Evolutionary conservation across 2,888 invertebrate genomes (phyloP).

Genomic region (Hesperia comma): DNA sequence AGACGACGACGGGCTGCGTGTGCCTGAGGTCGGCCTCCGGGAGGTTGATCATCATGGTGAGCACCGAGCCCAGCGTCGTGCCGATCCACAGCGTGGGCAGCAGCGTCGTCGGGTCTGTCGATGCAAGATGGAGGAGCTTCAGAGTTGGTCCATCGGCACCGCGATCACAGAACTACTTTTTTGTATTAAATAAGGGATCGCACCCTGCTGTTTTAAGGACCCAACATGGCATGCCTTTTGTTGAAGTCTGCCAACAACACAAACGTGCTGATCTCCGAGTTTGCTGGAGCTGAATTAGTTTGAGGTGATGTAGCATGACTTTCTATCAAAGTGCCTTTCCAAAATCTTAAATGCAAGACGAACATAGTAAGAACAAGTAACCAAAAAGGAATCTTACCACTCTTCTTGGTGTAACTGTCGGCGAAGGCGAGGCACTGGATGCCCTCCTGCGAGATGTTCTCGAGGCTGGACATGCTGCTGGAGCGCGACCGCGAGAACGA

Average conservation of each 20-base stretch:
- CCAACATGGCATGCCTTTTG: too few species aligned
- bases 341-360: too few species aligned
- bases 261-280: too few species aligned
- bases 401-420: slow-evolving; percentile 97
- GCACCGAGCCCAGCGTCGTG: slow-evolving; percentile 97
- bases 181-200: too few species aligned
- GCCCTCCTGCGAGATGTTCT: slow-evolving; percentile 98
- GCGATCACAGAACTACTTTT: too few species aligned
- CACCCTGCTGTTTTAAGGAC: too few species aligned
- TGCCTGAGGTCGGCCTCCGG: slow-evolving; percentile 91
- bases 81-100: slow-evolving; percentile 98
- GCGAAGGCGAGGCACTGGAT: slow-evolving; percentile 98
- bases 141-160: too few species aligned
- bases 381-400: slow-evolving; percentile 86
- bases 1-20: slow-evolving; percentile 93
- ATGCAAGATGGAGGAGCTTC: background rate
- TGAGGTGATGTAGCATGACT: too few species aligned
- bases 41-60: slow-evolving; percentile 95
- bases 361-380: too few species aligned
- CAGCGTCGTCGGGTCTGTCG: slow-evolving; percentile 91
- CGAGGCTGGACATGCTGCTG: slow-evolving; percentile 98
- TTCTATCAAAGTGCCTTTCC: too few species aligned
- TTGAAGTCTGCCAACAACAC: too few species aligned
- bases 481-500: slow-evolving; percentile 98
- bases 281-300: too few species aligned